These are phyloP conservation scores for Euura lappo DNA, from an alignment of 1,140 invertebrate genomes.

Conservation along the genomic window DNA sequence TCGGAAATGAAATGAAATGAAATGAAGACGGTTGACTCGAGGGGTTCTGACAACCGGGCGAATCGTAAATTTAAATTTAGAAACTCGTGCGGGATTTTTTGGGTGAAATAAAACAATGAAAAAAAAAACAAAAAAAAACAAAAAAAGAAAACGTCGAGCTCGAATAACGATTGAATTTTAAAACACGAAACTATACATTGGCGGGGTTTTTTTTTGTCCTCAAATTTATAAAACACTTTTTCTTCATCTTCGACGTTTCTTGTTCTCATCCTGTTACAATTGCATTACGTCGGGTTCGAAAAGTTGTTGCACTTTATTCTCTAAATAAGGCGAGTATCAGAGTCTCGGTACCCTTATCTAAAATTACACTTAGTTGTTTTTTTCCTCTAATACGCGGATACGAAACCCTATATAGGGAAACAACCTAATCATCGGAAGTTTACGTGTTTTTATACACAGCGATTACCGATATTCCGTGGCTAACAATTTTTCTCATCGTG, in stretches of 20 bases:
- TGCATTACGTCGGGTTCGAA: no score
- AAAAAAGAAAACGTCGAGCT: constrained; percentile 18
- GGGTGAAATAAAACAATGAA: neutral
- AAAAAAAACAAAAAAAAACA: constrained; percentile 1
- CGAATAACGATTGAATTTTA: constrained; percentile 26
- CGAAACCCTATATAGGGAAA: no score
- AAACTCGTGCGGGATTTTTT: constrained; percentile 3
- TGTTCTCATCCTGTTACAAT: no score
- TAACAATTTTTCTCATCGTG: neutral
- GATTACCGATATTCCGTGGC: neutral
- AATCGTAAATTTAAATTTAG: constrained; percentile 26
- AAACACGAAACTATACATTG: constrained; percentile 26
- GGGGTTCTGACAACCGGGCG: constrained; percentile 5
- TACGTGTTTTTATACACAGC: neutral
- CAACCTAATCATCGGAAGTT: no score
- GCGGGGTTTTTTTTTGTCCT: constrained; percentile 25
- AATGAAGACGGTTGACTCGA: constrained; percentile 17
- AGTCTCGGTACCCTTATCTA: no score
- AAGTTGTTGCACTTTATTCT: no score
- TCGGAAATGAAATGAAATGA: constrained; percentile 11
- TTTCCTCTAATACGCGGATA: no score
- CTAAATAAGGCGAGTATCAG: no score
- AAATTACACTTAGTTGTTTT: no score
- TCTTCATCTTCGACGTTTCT: no score
- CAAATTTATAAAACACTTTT: no score